These are phyloP conservation scores for Progne subis DNA, from an alignment of 2,113 vertebrate genomes.

Conservation along the genomic window DNA sequence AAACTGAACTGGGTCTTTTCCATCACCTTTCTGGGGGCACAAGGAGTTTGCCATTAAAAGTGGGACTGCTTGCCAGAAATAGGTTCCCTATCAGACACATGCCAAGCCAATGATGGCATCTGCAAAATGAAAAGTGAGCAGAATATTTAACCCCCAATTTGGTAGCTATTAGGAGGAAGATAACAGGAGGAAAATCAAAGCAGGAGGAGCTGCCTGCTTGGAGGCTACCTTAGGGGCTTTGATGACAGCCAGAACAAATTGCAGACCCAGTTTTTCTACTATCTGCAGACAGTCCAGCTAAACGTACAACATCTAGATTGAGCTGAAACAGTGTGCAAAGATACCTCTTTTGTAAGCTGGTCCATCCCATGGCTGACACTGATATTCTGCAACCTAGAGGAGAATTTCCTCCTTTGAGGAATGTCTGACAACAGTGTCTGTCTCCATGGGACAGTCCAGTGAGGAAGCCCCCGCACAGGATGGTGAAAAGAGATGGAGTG, in stretches of 20 bases:
- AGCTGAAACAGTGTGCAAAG: neutral
- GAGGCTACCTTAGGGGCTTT: neutral
- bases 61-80: neutral
- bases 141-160: neutral
- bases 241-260: neutral
- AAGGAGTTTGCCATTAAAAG: neutral
- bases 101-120: neutral
- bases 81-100: neutral
- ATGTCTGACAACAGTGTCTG: neutral
- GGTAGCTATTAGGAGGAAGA: neutral
- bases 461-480: neutral
- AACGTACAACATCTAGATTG: neutral
- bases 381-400: neutral
- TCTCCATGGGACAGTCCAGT: neutral
- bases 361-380: neutral
- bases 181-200: neutral
- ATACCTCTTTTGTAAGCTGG: neutral
- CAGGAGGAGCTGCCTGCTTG: rapidly evolving
- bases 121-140: neutral
- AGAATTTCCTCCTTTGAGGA: neutral
- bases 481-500: neutral
- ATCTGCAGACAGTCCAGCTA: neutral
- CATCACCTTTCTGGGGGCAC: neutral
- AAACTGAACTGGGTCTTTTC: neutral
- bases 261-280: neutral